Percentiles rank a stretch among this genome's conserved stretches.
phyloP scores from a whole-genome alignment of 2,113 vertebrate genomes.

The Pyrgilauda ruficollis region DNA sequence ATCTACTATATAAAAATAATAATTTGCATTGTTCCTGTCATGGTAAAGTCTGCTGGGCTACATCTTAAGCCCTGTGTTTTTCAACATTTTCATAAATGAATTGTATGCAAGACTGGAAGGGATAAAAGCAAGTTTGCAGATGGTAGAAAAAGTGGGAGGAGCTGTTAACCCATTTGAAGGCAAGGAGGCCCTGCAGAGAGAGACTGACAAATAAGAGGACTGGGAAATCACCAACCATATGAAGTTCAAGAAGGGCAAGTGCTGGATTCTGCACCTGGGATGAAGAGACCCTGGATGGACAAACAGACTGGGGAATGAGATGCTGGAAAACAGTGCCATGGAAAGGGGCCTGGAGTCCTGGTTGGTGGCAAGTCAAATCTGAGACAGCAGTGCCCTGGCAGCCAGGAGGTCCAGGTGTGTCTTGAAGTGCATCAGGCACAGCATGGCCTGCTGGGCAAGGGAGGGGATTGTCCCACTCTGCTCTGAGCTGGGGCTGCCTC shows the following conservation, averaged over 20 bases:
- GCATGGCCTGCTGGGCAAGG: accelerated
- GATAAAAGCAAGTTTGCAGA: background rate
- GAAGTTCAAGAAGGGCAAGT: background rate
- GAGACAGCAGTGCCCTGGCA: background rate
- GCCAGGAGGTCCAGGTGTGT: accelerated
- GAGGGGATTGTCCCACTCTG: background rate
- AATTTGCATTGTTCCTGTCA: background rate
- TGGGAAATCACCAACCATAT: background rate
- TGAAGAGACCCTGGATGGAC: background rate
- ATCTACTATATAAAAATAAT: background rate
- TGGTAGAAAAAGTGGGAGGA: background rate
- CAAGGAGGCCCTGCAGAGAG: background rate
- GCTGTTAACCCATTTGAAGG: background rate
- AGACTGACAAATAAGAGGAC: background rate
- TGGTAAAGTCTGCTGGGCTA: background rate
- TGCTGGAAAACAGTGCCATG: background rate
- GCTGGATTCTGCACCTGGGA: background rate
- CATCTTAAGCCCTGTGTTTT: background rate
- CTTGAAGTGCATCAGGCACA: background rate
- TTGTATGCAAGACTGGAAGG: background rate
- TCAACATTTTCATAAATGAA: background rate
- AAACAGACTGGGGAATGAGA: background rate
- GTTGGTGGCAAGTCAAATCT: accelerated
- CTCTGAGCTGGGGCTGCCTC: accelerated
- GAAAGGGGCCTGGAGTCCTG: background rate